Conservation (phyloP, 1,140 invertebrate species). For the Cepaea nemoralis region DNA sequence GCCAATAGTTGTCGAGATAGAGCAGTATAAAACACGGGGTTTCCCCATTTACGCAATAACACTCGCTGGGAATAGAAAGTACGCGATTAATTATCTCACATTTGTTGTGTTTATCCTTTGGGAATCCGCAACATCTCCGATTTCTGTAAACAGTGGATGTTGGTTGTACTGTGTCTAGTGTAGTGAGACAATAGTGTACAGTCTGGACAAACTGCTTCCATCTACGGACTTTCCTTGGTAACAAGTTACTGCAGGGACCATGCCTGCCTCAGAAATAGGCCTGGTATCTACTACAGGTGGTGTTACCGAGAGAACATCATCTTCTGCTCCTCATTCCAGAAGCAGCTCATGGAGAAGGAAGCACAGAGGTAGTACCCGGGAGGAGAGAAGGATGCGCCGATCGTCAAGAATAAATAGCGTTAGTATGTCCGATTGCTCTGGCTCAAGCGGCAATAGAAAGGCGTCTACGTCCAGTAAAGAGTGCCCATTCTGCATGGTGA, state of each 20-base stretch:
- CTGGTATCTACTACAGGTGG: background rate
- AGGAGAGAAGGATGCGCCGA: slow-evolving; percentile 15
- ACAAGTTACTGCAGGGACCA: background rate
- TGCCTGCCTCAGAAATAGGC: background rate
- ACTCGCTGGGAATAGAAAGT: background rate
- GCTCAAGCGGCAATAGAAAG: background rate
- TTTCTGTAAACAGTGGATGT: background rate
- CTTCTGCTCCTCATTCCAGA: slow-evolving; percentile 24
- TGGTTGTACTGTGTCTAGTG: background rate
- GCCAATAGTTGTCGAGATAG: background rate
- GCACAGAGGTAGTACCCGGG: slow-evolving; percentile 10
- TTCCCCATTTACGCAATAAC: background rate
- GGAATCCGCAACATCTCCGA: background rate
- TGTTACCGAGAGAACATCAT: background rate
- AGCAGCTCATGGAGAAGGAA: slow-evolving; percentile 33
- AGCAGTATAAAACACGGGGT: background rate
- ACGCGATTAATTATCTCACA: background rate
- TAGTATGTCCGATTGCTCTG: slow-evolving; percentile 30
- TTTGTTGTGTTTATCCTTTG: background rate
- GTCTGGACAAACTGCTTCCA: background rate
- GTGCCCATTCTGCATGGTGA: slow-evolving; percentile 32
- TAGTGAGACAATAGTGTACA: background rate
- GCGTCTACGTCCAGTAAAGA: slow-evolving; percentile 2
- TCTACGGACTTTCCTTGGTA: background rate
- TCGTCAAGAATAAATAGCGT: slow-evolving; percentile 18